Evolutionary conservation across 37 sponge, comb jelly and placozoan genomes (phyloP), one percentile per base, ranked within the genome.

Genomic region (Hexactinellida sp.): DNA sequence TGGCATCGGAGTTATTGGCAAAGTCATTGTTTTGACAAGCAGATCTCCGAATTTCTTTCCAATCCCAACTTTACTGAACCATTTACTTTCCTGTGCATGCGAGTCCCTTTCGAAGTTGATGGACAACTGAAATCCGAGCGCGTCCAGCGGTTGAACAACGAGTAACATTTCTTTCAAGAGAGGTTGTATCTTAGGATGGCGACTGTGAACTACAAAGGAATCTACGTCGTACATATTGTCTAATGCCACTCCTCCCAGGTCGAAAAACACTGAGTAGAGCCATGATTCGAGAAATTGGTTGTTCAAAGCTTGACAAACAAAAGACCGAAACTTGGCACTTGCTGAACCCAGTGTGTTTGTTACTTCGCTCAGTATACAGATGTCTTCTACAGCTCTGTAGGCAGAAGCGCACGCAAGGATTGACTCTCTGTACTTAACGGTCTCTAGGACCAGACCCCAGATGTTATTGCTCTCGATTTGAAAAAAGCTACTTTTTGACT

Each of bases 91-190:
- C 25, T 5, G 5, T 7, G 28, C 32, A 3, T n/a, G 76, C 52
- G 52, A 16, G 13, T 23, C 76, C 13, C 76, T 7, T 63, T 63
- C 76, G 76, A 63, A 63, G 13, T 63, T n/a, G 76, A 63, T 63
- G 3, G 76, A 25, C 34, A 63, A n/a, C 30, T 63, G 21, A n/a
- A 63, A 63, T 28, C 30, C 76, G 34, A 63, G 76, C 30, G 76
- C 76, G 13, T 63, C 76, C 28, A 63, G 76, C 13, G 76, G 76
- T 28, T 63, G 76, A 21, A 63, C 28, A n/a, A n/a, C 13, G 76
- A 63, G 76, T 63, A 63, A 28, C 76, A 63, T 63, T 63, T 63
- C 76, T n/a, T 63, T 28, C 28, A 63, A n/a, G 13, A 63, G 76
- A 63, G 76, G 25, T 23, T 28, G 76, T 3, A 63, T 63, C 30